Base-by-base conservation (phyloP, 2,888 invertebrate genomes). In the Drosophila prostipennis region DNA sequence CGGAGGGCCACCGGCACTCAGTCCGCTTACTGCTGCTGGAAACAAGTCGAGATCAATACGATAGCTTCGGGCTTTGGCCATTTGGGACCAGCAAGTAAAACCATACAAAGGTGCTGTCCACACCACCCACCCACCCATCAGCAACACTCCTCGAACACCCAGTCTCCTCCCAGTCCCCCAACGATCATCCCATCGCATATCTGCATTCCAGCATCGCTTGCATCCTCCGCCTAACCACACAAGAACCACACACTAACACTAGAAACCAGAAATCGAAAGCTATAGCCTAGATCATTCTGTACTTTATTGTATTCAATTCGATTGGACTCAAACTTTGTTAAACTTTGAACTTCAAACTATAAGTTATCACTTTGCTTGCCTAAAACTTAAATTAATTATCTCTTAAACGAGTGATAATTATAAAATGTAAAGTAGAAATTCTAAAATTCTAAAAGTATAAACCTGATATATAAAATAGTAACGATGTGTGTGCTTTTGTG, bases 1-100 rank as follows among this genome's bases (percentile, higher is more conserved):
- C 53, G 19, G 16, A 29, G 23, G 34, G 40, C 46, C 19, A 23
- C 40, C 37, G 36, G 26, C 40, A 23, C 14, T 72, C 79, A 82
- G 65, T 83, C 90, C 78, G 90, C 91, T 76, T 95, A 95, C 93
- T 96, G 96, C 92, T 96, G 95, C 90, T 96, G 96, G 94, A 97
- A 96, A 92, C 96, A 96, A 92, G 94, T 99, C 90, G 99, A 99
- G 93, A 96, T 98, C 93, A 99, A 99, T 94, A 98, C 98, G 87
- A 98, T 99, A 89, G 98, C 99, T 53, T 96, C 98, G 67, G 98
- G 98, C 89, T 98, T 99, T 94, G 98, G 97, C 89, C 98, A 98
- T 93, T 94, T 99, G 85, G 97, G 97, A 80, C 96, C 97, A 70
- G 93, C 94, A 87, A 95, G 97, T 84, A 94, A 94, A 91, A 93